These are phyloP conservation scores for Oscheius sp. DNA, from an alignment of 1,140 invertebrate genomes.

Conservation along the genomic window DNA sequence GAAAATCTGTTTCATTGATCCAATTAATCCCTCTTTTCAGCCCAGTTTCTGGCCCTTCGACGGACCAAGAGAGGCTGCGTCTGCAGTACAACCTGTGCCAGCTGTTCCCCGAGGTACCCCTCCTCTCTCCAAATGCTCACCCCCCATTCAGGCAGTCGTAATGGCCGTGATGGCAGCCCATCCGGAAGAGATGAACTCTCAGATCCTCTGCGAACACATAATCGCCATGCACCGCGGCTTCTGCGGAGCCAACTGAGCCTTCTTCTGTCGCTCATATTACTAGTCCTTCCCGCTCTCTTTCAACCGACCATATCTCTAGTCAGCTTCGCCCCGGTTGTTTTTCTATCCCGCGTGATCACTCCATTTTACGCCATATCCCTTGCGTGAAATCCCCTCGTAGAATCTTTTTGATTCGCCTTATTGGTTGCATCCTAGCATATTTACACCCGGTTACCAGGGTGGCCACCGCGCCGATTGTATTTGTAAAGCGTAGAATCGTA, in stretches of 20 bases:
- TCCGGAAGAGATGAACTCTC: constrained; percentile 50
- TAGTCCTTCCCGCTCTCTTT: background rate
- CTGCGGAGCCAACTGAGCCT: background rate
- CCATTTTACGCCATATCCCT: background rate
- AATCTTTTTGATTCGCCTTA: constrained; percentile 1
- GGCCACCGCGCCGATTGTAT: too few relatives aligned
- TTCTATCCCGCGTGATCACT: too few relatives aligned
- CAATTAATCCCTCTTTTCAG: too few relatives aligned
- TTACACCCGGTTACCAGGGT: too few relatives aligned
- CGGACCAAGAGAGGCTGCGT: constrained; percentile 3
- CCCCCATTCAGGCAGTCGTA: constrained; percentile 43
- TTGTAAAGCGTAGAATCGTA: too few relatives aligned
- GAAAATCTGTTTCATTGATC: too few relatives aligned
- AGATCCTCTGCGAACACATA: constrained; percentile 51
- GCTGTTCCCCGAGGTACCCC: constrained; percentile 28
- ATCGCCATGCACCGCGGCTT: constrained; percentile 22
- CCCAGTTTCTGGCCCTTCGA: background rate
- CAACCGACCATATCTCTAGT: background rate
- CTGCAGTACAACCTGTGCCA: constrained; percentile 45
- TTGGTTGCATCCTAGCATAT: background rate
- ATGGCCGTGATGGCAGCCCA: constrained; percentile 51
- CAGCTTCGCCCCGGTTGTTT: too few relatives aligned
- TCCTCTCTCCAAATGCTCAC: too few relatives aligned
- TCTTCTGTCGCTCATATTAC: background rate
- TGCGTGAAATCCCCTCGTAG: background rate